Conservation (phyloP, 2,797 vertebrate species). For the Glossophaga mutica region DNA sequence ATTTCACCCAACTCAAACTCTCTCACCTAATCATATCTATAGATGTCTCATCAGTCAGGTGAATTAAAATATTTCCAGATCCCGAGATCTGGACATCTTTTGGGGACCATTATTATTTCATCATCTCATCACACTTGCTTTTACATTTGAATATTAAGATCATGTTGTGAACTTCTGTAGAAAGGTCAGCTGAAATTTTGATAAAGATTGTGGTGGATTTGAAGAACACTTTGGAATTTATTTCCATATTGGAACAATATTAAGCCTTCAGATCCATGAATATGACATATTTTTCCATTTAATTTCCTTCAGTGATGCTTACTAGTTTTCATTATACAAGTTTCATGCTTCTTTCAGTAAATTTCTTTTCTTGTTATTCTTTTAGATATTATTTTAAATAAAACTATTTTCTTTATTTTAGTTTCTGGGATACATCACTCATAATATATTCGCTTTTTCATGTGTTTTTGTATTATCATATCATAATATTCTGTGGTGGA, state of each 20-base stretch:
- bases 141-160: not conserved
- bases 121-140: not conserved
- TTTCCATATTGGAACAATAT: not conserved
- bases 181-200: not conserved
- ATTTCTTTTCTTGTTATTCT: not conserved
- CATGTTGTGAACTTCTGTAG: not conserved
- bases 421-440: not conserved
- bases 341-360: not conserved
- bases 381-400: not conserved
- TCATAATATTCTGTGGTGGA: not conserved
- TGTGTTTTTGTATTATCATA: not conserved
- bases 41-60: not conserved
- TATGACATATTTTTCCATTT: not conserved
- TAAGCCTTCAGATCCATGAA: not conserved
- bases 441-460: not conserved
- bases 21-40: not conserved
- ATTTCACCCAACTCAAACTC: not conserved
- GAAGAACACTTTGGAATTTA: not conserved
- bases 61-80: not conserved
- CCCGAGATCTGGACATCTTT: not conserved
- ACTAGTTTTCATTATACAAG: not conserved
- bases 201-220: not conserved
- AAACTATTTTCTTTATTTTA: not conserved
- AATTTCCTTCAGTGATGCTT: not conserved
- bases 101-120: not conserved